A percentile compares a stretch with the other conserved stretches of the same genome.
Evolutionary conservation across 1,140 invertebrate species (phyloP).

Genomic region (Tribolium madens): DNA sequence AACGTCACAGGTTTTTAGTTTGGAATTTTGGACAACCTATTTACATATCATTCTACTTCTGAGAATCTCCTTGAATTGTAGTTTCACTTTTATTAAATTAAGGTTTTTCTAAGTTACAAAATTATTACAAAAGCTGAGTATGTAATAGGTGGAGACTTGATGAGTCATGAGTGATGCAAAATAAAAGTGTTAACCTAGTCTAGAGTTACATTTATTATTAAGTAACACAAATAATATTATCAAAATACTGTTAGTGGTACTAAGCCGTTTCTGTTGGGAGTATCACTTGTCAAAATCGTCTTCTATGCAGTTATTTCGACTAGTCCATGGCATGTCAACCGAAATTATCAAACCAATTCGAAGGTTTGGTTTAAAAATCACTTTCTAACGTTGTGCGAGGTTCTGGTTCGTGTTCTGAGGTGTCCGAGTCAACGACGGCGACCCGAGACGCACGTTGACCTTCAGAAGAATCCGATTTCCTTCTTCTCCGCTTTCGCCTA

Average conservation of each 20-base stretch:
- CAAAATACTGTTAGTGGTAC: constrained; percentile 6
- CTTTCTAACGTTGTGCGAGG: constrained; percentile 54
- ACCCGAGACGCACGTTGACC: constrained; percentile 51
- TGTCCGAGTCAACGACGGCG: constrained; percentile 52
- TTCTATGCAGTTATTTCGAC: neutral
- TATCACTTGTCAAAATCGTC: neutral
- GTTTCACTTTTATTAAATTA: constrained; percentile 11
- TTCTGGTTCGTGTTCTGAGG: constrained; percentile 44
- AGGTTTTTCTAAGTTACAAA: too few species aligned
- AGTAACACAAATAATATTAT: neutral
- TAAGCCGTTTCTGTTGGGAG: neutral
- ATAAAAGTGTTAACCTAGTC: constrained; percentile 2
- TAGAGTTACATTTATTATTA: neutral
- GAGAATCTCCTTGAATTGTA: constrained; percentile 5
- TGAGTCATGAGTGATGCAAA: neutral
- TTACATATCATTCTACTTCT: neutral
- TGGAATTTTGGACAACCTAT: constrained; percentile 9
- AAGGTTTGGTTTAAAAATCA: constrained; percentile 54
- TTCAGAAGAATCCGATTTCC: constrained; percentile 57
- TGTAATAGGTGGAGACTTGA: neutral
- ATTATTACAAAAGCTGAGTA: neutral
- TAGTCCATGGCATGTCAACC: neutral
- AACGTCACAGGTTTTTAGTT: neutral
- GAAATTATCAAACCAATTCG: too few species aligned
- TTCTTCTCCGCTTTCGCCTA: constrained; percentile 62